A percentile compares a stretch with the other conserved stretches of the same genome.
These are phyloP conservation scores for Argyresthia goedartella DNA, from an alignment of 2,888 invertebrate genomes.

Conservation along the genomic window DNA sequence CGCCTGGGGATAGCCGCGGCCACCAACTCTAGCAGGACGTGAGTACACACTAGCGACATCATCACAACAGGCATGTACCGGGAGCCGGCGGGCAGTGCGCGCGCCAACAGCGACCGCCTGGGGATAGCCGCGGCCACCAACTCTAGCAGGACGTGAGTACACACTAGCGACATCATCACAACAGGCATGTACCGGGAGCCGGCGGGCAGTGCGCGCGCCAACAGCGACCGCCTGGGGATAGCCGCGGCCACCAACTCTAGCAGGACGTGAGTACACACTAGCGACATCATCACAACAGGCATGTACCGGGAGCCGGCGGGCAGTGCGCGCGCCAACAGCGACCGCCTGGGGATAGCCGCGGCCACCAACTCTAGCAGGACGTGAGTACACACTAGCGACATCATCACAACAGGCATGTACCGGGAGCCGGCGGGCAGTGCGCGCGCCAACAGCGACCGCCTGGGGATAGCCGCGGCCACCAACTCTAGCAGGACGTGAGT, in stretches of 20 bases:
- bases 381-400: constrained; percentile 17
- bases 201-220: constrained; percentile 69
- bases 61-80: too few species aligned
- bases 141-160: constrained; percentile 19
- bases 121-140: constrained; percentile 86
- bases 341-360: constrained; percentile 94
- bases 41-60: constrained; percentile 11
- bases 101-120: constrained; percentile 86
- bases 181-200: constrained; percentile 88
- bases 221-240: constrained; percentile 95
- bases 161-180: too few species aligned
- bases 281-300: too few species aligned
- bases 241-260: constrained; percentile 70
- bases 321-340: constrained; percentile 76
- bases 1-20: constrained; percentile 92
- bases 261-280: constrained; percentile 17
- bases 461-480: constrained; percentile 88
- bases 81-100: constrained; percentile 74
- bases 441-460: constrained; percentile 84
- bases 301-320: constrained; percentile 85
- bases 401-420: too few species aligned
- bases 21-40: constrained; percentile 20
- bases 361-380: constrained; percentile 21
- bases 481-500: constrained; percentile 20
- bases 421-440: constrained; percentile 80